phyloP scores from a whole-genome alignment of 1,140 invertebrate species.

The Leptoteleia sp. region DNA sequence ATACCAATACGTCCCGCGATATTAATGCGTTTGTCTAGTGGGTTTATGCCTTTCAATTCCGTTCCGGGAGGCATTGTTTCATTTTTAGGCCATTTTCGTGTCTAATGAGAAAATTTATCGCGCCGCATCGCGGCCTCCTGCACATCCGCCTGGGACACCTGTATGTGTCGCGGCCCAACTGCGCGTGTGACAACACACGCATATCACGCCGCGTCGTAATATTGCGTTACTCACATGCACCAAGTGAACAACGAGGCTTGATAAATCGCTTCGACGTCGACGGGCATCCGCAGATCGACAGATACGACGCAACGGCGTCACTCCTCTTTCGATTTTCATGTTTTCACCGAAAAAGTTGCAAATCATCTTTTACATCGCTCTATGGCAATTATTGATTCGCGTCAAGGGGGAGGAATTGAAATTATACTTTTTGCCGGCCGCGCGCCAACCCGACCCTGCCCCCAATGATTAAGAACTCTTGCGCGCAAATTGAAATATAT shows the following conservation, averaged over 20 bases:
- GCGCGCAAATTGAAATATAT: too few species aligned
- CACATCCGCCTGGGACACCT: slow-evolving; percentile 73
- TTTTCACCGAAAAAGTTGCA: slow-evolving; percentile 60
- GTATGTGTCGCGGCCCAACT: slow-evolving; percentile 65
- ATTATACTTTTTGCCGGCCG: slow-evolving; percentile 14
- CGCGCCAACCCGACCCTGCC: neutral
- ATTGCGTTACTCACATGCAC: slow-evolving; percentile 71
- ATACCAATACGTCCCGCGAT: slow-evolving; percentile 3
- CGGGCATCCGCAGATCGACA: slow-evolving; percentile 75
- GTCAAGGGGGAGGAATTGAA: slow-evolving; percentile 20
- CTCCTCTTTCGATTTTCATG: slow-evolving; percentile 61
- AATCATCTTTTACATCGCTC: slow-evolving; percentile 59
- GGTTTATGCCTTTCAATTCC: slow-evolving; percentile 4
- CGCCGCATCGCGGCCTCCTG: slow-evolving; percentile 65
- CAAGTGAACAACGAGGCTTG: slow-evolving; percentile 71
- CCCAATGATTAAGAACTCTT: neutral
- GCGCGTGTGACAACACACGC: slow-evolving; percentile 65
- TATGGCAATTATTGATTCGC: slow-evolving; percentile 53
- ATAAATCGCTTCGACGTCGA: slow-evolving; percentile 75
- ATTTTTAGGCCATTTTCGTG: slow-evolving; percentile 3
- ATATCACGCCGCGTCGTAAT: slow-evolving; percentile 65
- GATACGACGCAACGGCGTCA: slow-evolving; percentile 71
- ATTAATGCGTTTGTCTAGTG: slow-evolving; percentile 14
- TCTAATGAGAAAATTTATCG: slow-evolving; percentile 11
- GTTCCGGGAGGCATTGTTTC: slow-evolving; percentile 7